Evolutionary conservation across 53 echinoderm and acorn worm genomes (phyloP).

Genomic region (Pentamera pediparva): DNA sequence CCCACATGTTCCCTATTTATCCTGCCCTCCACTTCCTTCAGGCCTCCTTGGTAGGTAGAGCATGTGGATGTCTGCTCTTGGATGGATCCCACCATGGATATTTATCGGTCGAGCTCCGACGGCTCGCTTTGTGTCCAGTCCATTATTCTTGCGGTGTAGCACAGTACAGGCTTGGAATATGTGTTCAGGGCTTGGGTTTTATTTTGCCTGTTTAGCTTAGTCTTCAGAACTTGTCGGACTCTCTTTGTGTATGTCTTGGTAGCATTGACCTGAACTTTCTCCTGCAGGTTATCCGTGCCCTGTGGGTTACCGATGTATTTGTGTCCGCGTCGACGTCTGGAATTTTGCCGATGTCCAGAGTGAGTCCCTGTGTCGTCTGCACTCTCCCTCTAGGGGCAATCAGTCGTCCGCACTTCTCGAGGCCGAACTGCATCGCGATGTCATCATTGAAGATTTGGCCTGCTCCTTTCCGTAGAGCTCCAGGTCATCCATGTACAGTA

Average conservation of each 20-base stretch:
- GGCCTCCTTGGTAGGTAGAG: neutral
- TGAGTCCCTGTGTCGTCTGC: neutral
- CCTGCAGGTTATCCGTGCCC: conserved; percentile 2
- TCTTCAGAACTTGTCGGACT: conserved; percentile 13
- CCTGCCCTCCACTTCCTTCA: neutral
- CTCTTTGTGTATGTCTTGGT: conserved; percentile 17
- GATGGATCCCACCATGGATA: too few species aligned
- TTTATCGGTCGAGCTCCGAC: neutral
- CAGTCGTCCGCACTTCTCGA: conserved; percentile 19
- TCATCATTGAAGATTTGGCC: conserved; percentile 33
- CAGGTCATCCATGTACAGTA: neutral
- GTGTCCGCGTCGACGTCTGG: conserved; percentile 16
- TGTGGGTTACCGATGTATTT: conserved; percentile 21
- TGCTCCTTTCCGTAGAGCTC: conserved; percentile 7
- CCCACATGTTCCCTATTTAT: neutral
- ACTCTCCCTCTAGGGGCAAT: conserved; percentile 10
- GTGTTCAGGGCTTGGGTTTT: conserved; percentile 14
- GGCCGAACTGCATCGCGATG: conserved; percentile 34
- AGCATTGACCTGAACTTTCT: neutral
- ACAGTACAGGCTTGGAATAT: neutral
- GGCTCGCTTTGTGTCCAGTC: conserved; percentile 3
- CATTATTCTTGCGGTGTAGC: neutral
- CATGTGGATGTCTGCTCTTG: neutral
- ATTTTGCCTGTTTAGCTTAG: conserved; percentile 8
- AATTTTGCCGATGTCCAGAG: neutral